Percentiles rank a stretch among this genome's conserved stretches.
Conservation (phyloP, 2,888 invertebrate species). For the Amphimallon solstitiale region DNA sequence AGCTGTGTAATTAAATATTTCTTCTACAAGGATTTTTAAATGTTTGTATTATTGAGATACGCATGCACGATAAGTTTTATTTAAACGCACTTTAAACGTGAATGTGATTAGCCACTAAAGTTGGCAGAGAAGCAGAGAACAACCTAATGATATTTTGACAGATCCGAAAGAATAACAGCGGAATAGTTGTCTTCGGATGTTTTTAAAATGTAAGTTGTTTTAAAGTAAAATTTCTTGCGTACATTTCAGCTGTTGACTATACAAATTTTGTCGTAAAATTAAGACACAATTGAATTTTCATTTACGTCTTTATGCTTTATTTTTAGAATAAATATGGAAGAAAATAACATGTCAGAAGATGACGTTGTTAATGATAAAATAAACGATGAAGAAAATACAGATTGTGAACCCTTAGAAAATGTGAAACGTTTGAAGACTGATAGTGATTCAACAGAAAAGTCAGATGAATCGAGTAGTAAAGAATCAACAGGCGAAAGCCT, state of each 20-base stretch:
- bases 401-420: constrained; percentile 43
- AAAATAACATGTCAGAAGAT: constrained; percentile 49
- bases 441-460: constrained; percentile 41
- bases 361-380: constrained; percentile 41
- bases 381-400: constrained; percentile 32
- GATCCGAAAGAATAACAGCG: constrained; percentile 28
- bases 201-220: constrained; percentile 36
- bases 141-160: constrained; percentile 35
- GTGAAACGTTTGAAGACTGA: constrained; percentile 56
- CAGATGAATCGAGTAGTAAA: constrained; percentile 51
- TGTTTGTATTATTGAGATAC: constrained; percentile 11
- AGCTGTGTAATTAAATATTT: too few species aligned
- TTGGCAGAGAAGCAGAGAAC: constrained; percentile 32
- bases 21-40: constrained; percentile 1
- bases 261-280: constrained; percentile 2
- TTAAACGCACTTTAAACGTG: background rate
- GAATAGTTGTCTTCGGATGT: constrained; percentile 37
- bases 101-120: constrained; percentile 21
- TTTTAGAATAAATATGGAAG: constrained; percentile 54
- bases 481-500: constrained; percentile 53
- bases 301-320: constrained; percentile 48
- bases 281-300: constrained; percentile 13
- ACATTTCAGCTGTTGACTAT: background rate
- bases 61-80: constrained; percentile 20
- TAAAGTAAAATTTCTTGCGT: background rate